A percentile compares a stretch with the other conserved stretches of the same genome.
These are phyloP conservation scores for Watsonalla binaria DNA, from an alignment of 2,888 invertebrate species.

Conservation along the genomic window DNA sequence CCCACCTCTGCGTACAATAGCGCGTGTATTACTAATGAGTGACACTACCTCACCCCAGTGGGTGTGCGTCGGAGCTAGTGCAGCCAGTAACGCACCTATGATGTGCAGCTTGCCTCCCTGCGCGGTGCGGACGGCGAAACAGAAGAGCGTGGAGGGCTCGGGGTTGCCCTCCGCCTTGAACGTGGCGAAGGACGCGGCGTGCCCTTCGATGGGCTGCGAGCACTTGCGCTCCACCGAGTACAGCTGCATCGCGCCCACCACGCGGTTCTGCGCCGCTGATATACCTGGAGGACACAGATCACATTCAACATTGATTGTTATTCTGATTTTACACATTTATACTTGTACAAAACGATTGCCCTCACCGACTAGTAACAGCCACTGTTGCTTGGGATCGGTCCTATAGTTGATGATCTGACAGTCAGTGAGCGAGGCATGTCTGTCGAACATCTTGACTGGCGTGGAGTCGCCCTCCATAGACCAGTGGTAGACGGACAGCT, in stretches of 20 bases:
- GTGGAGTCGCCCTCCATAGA: slow-evolving; percentile 98
- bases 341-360: slow-evolving; percentile 4
- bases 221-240: slow-evolving; percentile 99
- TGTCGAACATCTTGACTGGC: slow-evolving; percentile 98
- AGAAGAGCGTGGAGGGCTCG: slow-evolving; percentile 95
- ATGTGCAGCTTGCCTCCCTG: slow-evolving; percentile 98
- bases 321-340: too few relatives aligned
- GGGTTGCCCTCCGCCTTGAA: slow-evolving; percentile 97
- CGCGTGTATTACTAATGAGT: too few relatives aligned
- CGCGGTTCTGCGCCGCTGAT: slow-evolving; percentile 95
- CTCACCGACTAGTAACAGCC: slow-evolving; percentile 95
- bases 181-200: slow-evolving; percentile 97
- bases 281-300: slow-evolving; percentile 62
- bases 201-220: slow-evolving; percentile 99
- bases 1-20: slow-evolving; percentile 86
- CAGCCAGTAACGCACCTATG: slow-evolving; percentile 72
- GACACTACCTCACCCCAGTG: too few relatives aligned
- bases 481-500: slow-evolving; percentile 98
- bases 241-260: slow-evolving; percentile 99
- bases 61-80: background rate
- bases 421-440: slow-evolving; percentile 95
- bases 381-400: slow-evolving; percentile 97
- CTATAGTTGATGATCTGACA: slow-evolving; percentile 99
- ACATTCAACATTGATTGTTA: too few relatives aligned
- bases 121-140: slow-evolving; percentile 95